Evolutionary conservation across 2,797 vertebrate species (phyloP).

Genomic region (Xenopus petersii): DNA sequence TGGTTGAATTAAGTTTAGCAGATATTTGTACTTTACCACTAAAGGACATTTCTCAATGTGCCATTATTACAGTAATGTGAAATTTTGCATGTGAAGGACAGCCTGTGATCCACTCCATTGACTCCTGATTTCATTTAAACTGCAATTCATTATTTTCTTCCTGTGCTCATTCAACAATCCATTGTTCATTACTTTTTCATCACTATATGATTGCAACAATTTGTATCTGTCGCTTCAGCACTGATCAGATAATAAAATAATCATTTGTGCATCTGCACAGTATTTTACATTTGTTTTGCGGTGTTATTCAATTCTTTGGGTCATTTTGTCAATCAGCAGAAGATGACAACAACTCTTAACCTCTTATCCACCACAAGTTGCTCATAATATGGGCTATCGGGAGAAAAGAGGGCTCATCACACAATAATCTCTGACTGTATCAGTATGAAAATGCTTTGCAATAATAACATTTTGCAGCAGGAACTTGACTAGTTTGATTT

Average conservation of each 20-base stretch:
- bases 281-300: slow-evolving; percentile 66
- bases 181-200: slow-evolving; percentile 74
- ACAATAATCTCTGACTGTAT: slow-evolving; percentile 37
- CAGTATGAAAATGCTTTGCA: slow-evolving; percentile 31
- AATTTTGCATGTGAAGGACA: slow-evolving; percentile 63
- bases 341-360: slow-evolving; percentile 34
- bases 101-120: slow-evolving; percentile 65
- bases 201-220: slow-evolving; percentile 69
- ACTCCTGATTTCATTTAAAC: slow-evolving; percentile 68
- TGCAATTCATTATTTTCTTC: slow-evolving; percentile 73
- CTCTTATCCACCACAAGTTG: not conserved
- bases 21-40: not conserved
- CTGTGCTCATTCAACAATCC: slow-evolving; percentile 65
- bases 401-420: not conserved
- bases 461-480: not conserved
- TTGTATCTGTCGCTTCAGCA: slow-evolving; percentile 71
- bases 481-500: too few relatives aligned
- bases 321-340: slow-evolving; percentile 64
- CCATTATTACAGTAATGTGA: slow-evolving; percentile 55
- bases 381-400: not conserved
- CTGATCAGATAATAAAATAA: slow-evolving; percentile 74
- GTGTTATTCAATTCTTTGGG: slow-evolving; percentile 60
- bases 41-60: slow-evolving; percentile 57
- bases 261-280: slow-evolving; percentile 66
- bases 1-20: too few relatives aligned